phyloP scores from a whole-genome alignment of 2,888 invertebrate genomes.

The Erebia aethiops region DNA sequence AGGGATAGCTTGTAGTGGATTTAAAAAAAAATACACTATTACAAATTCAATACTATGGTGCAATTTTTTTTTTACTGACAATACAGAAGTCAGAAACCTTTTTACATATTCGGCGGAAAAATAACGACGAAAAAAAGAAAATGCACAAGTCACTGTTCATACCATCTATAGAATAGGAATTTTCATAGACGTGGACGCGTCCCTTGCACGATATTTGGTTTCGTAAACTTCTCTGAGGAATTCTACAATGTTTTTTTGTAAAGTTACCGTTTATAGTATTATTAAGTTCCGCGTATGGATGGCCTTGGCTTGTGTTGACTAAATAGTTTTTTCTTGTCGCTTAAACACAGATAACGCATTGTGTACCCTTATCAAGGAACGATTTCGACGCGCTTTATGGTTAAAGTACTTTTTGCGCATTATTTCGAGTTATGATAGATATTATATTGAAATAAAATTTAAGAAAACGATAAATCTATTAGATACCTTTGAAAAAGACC shows the following conservation, averaged over 20 bases:
- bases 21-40: too few species aligned
- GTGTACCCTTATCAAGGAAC: conserved; percentile 60
- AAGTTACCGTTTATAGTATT: conserved; percentile 49
- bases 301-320: conserved; percentile 71
- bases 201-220: neutral
- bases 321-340: conserved; percentile 61
- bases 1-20: too few species aligned
- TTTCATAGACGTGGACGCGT: too few species aligned
- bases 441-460: neutral
- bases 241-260: conserved; percentile 40
- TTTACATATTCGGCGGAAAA: too few species aligned
- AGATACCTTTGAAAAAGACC: too few species aligned
- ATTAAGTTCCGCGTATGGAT: conserved; percentile 64
- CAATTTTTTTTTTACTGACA: too few species aligned
- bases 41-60: too few species aligned
- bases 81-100: too few species aligned
- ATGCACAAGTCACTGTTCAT: neutral
- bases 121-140: neutral
- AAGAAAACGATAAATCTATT: neutral
- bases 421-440: neutral
- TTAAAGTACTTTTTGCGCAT: conserved; percentile 13
- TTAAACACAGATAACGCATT: conserved; percentile 63
- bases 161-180: too few species aligned
- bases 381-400: conserved; percentile 22
- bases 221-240: neutral